Percentiles rank a stretch among this genome's conserved stretches.
These are phyloP conservation scores for Holothuria glaberrima DNA, from an alignment of 35 echinoderm and acorn worm species.

Conservation along the genomic window DNA sequence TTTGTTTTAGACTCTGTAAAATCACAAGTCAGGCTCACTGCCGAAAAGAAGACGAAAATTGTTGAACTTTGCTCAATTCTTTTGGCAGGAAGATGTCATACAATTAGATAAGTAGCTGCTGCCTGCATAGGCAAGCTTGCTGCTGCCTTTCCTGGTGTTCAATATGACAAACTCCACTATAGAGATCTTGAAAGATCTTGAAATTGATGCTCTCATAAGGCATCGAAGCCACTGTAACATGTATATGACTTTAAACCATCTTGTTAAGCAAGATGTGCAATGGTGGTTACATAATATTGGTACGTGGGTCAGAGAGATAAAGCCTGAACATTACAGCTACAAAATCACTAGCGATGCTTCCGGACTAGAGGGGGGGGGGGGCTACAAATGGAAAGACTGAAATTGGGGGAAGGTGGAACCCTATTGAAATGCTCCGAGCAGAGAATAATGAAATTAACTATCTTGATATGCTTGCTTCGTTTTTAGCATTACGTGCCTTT, in stretches of 20 bases:
- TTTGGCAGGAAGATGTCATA: neutral
- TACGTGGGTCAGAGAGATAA: neutral
- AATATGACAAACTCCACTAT: slow-evolving; percentile 62
- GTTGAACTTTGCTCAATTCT: slow-evolving; percentile 17
- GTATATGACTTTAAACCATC: neutral
- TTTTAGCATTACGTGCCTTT: slow-evolving; percentile 56
- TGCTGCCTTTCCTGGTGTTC: neutral
- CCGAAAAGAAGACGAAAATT: slow-evolving; percentile 18
- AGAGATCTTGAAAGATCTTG: slow-evolving; percentile 64
- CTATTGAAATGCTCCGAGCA: neutral
- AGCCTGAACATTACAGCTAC: slow-evolving; percentile 16
- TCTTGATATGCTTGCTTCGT: slow-evolving; percentile 56
- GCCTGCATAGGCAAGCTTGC: neutral
- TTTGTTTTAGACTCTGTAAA: neutral
- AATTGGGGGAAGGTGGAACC: slow-evolving; percentile 78
- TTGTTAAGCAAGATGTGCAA: slow-evolving; percentile 64
- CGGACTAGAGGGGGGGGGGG: slow-evolving; percentile 63
- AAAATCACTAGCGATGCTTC: slow-evolving; percentile 73
- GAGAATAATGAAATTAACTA: slow-evolving; percentile 67
- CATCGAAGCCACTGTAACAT: slow-evolving; percentile 67
- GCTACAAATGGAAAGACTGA: slow-evolving; percentile 57
- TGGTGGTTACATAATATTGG: slow-evolving; percentile 77
- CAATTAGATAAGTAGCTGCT: neutral
- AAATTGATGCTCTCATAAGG: slow-evolving; percentile 47
- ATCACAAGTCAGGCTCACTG: neutral